A percentile compares a stretch with the other conserved stretches of the same genome.
Conservation (phyloP, 2,113 vertebrate species). For the Phasianus colchicus region DNA sequence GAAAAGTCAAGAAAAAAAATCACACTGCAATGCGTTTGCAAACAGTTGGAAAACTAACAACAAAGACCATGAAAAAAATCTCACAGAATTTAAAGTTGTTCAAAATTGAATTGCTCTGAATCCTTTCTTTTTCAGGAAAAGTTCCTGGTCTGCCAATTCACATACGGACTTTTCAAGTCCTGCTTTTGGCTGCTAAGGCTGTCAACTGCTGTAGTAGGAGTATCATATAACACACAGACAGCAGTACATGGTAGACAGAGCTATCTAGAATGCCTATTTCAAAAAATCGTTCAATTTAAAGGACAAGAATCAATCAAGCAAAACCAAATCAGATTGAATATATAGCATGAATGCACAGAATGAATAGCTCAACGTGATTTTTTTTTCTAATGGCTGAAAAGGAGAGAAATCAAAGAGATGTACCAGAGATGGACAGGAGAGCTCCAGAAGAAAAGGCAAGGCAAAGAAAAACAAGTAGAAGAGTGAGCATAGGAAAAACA, state of each 20-base stretch:
- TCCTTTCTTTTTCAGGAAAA: neutral
- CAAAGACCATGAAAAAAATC: neutral
- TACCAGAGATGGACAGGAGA: neutral
- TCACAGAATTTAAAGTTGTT: neutral
- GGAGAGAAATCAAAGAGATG: neutral
- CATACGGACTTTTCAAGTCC: neutral
- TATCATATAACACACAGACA: neutral
- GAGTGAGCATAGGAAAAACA: neutral
- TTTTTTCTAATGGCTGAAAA: neutral
- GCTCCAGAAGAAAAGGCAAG: neutral
- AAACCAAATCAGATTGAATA: neutral
- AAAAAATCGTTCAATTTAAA: neutral
- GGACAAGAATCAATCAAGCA: neutral
- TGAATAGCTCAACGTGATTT: neutral
- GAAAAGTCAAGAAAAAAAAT: slow-evolving; percentile 29
- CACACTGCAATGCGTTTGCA: neutral
- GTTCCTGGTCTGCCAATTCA: neutral
- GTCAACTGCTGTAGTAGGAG: neutral
- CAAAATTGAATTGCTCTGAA: neutral
- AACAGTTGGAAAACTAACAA: slow-evolving; percentile 33
- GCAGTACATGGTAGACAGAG: neutral
- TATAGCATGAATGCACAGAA: neutral
- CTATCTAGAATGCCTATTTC: neutral
- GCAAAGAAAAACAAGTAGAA: neutral
- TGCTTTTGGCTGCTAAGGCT: neutral